These are phyloP conservation scores for Listronotus bonariensis DNA, from an alignment of 1,140 invertebrate species.

Conservation along the genomic window DNA sequence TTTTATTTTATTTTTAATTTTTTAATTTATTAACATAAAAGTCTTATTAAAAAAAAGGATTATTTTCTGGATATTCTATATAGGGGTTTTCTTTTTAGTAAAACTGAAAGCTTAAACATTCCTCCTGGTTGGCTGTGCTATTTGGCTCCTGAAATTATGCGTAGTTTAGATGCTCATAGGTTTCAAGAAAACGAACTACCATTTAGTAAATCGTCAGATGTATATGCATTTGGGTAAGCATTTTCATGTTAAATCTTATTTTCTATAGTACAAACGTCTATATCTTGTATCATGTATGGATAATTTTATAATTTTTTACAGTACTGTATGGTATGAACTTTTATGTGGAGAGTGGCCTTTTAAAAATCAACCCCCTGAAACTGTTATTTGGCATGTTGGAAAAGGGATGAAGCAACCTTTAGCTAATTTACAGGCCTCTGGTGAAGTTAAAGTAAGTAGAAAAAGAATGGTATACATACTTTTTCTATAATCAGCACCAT, in stretches of 20 bases:
- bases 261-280: too few relatives aligned
- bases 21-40: too few relatives aligned
- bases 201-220: conserved; percentile 89
- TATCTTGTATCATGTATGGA: too few relatives aligned
- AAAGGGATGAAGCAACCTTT: conserved; percentile 95
- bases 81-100: conserved; percentile 55
- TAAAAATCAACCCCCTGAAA: conserved; percentile 88
- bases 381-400: conserved; percentile 97
- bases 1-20: too few relatives aligned
- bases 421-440: conserved; percentile 90
- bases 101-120: conserved; percentile 80
- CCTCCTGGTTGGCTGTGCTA: conserved; percentile 98
- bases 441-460: conserved; percentile 90
- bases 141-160: conserved; percentile 93
- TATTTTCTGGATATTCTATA: not conserved
- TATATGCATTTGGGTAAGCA: conserved; percentile 96
- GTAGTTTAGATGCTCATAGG: conserved; percentile 73
- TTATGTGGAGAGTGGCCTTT: conserved; percentile 97
- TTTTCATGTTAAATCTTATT: too few relatives aligned
- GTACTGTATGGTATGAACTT: conserved; percentile 98
- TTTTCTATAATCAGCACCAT: too few relatives aligned
- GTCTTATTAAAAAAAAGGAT: too few relatives aligned
- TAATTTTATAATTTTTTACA: conserved; percentile 59
- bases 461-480: too few relatives aligned
- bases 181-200: conserved; percentile 84